Evolutionary conservation across 1,140 invertebrate genomes (phyloP), one percentile per base, ranked within the genome.

Genomic region (Patella vulgata): DNA sequence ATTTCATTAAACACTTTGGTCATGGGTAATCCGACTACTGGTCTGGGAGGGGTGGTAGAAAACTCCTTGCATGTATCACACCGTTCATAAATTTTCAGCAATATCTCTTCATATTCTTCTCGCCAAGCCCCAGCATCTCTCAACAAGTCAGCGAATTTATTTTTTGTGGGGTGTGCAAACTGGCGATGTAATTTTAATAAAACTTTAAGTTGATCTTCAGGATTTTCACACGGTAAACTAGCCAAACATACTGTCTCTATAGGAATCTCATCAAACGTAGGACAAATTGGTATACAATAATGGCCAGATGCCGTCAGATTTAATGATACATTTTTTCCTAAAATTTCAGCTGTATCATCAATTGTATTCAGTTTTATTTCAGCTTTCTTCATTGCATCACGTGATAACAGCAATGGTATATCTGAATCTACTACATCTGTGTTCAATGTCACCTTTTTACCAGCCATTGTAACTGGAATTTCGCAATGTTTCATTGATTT

Each of bases 161-260:
- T 66, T 44, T 63, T 63, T 17, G 57, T 47, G 31, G 68, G 64
- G 39, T 71, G 63, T 30, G 68, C 63, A 71, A 67, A 71, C 40
- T 71, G 64, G 39, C 57, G 33, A 44, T 66, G 64, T 33, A 66
- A 42, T 55, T 55, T 66, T 14, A 66, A 23, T 33, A 58, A 47
- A 5, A 54, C 58, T 46, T 52, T 58, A 28, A 31, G 27, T 44
- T 46, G 56, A 31, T 63, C 61, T 43, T 61, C 33, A 33, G 44
- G 27, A 30, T 47, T 48, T 33, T 53, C 36, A 40, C 51, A 19
- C 1, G 56, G 44, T 42, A 66, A 11, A 8, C 56, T 55, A 3
- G 59, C 58, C 43, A 28, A 30, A 60, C 33, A 58, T 9, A 60
- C 63, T 27, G 43, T 52, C 60, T 66, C 52, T 46, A 60, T 47